Base-by-base conservation (phyloP, 2,888 invertebrate genomes). In the Andricus curvator region DNA sequence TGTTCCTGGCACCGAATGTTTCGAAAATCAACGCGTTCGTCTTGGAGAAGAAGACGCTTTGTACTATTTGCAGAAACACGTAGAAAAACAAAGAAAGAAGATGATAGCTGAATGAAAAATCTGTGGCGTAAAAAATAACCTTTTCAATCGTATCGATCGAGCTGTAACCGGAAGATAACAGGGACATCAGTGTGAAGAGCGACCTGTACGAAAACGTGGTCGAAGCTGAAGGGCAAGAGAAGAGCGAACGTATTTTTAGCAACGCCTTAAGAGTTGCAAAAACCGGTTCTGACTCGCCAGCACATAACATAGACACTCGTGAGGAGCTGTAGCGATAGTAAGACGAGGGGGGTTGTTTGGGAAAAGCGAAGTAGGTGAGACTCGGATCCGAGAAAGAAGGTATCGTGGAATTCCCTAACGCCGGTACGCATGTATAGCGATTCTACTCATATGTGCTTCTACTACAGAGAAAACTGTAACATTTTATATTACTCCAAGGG, bases 251-350 rank as follows among this genome's bases (percentile, higher is more conserved):
- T 86, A 87, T 88, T 87, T 88, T 87, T 85, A 88, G 87, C 85
- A 82, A 82, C 80, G 4, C 82, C 76, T 25, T 51, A n/a, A n/a
- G 78, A 29, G 44, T 78, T 86, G 87, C 89, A 88, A 89, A 90
- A 91, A 89, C 91, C 91, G 87, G 91, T 90, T 87, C 78, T 82
- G 22, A 62, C 62, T 62, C 62, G 62, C 62, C 25, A 62, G 62
- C 25, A 62, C 11, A 62, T 62, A 62, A 25, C 25, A 13, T 4
- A n/a, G n/a, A 25, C 5, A 25, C 62, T 62, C 62, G 25, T n/a
- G 25, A 62, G 15, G 62, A n/a, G 25, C 25, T 62, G 62, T n/a
- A 62, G 4, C 11, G 25, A 62, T 62, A 62, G 62, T 62, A 62
- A 25, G 25, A 62, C 13, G 62, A 25, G 4, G 5, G 13, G 25